These are phyloP conservation scores for Scartelaos histophorus DNA, from an alignment of 2,113 vertebrate genomes.

Conservation along the genomic window DNA sequence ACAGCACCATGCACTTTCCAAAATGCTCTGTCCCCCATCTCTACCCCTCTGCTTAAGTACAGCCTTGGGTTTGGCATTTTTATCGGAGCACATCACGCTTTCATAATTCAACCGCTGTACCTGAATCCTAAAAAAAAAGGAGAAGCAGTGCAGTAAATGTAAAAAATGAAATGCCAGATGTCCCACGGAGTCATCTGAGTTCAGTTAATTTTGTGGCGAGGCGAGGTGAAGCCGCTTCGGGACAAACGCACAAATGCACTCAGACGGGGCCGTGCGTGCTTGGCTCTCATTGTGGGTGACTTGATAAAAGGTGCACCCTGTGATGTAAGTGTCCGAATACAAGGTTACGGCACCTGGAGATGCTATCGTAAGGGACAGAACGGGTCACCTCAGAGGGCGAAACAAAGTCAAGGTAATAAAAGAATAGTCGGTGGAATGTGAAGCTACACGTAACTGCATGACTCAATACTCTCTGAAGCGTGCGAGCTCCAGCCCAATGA, in stretches of 20 bases:
- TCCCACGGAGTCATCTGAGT: not conserved
- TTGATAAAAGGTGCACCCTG: not conserved
- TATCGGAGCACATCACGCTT: constrained; percentile 17
- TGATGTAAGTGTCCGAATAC: constrained; percentile 6
- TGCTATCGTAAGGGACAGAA: not conserved
- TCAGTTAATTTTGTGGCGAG: constrained; percentile 9
- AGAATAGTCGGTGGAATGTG: no score
- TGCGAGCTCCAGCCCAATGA: no score
- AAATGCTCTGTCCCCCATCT: constrained; percentile 30
- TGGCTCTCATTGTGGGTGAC: constrained; percentile 1
- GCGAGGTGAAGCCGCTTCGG: constrained; percentile 1
- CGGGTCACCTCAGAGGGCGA: constrained; percentile 3
- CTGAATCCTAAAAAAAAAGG: constrained; percentile 1
- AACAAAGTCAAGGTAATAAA: not conserved
- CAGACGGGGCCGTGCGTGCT: not conserved
- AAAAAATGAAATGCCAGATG: constrained; percentile 21
- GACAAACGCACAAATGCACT: constrained; percentile 9
- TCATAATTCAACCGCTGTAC: constrained; percentile 14
- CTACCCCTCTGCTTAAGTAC: constrained; percentile 23
- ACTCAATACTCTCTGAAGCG: no score
- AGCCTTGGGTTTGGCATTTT: constrained; percentile 17
- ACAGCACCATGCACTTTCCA: constrained; percentile 47
- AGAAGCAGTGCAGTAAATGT: not conserved
- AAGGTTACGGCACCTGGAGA: constrained; percentile 8
- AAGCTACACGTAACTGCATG: no score